phyloP scores from a whole-genome alignment of 1,140 invertebrate genomes.

The Ips typographus region DNA sequence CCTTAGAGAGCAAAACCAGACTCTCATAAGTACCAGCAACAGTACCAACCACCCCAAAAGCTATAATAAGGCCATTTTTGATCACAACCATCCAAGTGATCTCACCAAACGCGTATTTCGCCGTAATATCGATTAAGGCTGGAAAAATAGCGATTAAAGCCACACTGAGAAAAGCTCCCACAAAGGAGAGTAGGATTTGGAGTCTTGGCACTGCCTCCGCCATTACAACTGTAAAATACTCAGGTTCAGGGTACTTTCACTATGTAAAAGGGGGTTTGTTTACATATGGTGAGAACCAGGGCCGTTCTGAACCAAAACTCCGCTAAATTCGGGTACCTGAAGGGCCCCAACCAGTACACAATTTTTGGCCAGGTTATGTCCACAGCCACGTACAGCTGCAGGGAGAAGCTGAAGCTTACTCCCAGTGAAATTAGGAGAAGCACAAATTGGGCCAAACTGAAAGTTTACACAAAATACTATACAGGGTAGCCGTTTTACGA shows the following conservation, averaged over 20 bases:
- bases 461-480: not conserved
- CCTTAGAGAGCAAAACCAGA: slow-evolving; percentile 8
- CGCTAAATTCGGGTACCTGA: slow-evolving; percentile 4
- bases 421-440: slow-evolving; percentile 11
- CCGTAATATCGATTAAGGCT: slow-evolving; percentile 10
- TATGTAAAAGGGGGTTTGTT: not conserved
- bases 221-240: slow-evolving; percentile 15
- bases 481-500: not conserved
- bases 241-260: not conserved
- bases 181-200: slow-evolving; percentile 14
- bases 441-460: slow-evolving; percentile 13
- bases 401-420: slow-evolving; percentile 12
- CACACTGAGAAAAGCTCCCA: slow-evolving; percentile 20
- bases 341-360: slow-evolving; percentile 11
- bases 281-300: slow-evolving; percentile 11
- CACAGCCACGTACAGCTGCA: slow-evolving; percentile 15
- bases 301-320: slow-evolving; percentile 21
- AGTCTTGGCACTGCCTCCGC: slow-evolving; percentile 18
- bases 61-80: slow-evolving; percentile 11
- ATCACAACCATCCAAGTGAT: slow-evolving; percentile 4
- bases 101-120: not conserved
- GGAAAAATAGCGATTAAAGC: slow-evolving; percentile 17
- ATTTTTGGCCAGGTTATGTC: slow-evolving; percentile 17
- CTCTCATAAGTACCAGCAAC: slow-evolving; percentile 7
- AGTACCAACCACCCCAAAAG: not conserved